A percentile compares a stretch with the other conserved stretches of the same genome.
Conservation (phyloP, 23 tunicate genomes). For the Styela clava region DNA sequence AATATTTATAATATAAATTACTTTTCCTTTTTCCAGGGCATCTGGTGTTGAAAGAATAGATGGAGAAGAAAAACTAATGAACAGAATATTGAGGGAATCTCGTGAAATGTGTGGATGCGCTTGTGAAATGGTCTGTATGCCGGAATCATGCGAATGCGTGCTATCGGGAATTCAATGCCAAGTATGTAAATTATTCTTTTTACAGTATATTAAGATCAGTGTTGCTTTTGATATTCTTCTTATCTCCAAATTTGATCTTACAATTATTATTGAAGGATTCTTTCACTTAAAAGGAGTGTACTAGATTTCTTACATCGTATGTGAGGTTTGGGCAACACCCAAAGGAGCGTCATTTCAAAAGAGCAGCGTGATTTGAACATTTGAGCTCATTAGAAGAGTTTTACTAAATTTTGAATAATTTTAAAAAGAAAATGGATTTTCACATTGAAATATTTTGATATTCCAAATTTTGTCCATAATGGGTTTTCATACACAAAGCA, state of each 20-base stretch:
- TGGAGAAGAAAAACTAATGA: constrained; percentile 64
- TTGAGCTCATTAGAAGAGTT: too few species aligned
- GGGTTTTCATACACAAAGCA: too few species aligned
- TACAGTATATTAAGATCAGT: neutral
- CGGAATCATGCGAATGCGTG: constrained; percentile 75
- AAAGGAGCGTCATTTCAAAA: too few species aligned
- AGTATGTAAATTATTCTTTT: constrained; percentile 32
- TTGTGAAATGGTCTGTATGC: constrained; percentile 68
- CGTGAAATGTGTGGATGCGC: constrained; percentile 87
- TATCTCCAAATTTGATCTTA: neutral
- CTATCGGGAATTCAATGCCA: constrained; percentile 88
- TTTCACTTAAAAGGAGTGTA: neutral
- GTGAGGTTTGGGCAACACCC: too few species aligned
- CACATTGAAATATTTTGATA: too few species aligned
- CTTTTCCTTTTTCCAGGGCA: constrained; percentile 23
- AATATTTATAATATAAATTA: too few species aligned
- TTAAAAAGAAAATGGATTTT: too few species aligned
- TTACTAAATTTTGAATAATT: too few species aligned
- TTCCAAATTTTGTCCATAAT: too few species aligned
- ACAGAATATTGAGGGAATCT: constrained; percentile 68
- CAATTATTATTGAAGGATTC: neutral
- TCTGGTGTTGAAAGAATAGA: constrained; percentile 84
- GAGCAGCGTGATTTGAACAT: too few species aligned
- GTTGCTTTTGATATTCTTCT: neutral
- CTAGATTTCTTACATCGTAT: too few species aligned